Conservation (phyloP, 2,888 invertebrate species). For the Rugalucina vietnamica region DNA sequence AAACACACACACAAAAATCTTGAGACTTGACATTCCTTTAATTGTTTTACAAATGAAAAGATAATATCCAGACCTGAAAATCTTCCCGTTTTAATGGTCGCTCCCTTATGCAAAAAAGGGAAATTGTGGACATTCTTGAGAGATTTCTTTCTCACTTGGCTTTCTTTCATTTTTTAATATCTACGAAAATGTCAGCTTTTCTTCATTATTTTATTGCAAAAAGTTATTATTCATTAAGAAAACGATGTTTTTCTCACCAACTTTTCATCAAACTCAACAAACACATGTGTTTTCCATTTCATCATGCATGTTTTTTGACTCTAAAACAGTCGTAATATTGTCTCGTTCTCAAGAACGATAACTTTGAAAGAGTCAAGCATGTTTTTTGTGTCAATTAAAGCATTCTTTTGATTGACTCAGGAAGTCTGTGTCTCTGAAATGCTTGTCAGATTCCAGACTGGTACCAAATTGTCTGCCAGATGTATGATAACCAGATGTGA, state of each 20-base stretch:
- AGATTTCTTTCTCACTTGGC: too few relatives aligned
- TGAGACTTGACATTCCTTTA: too few relatives aligned
- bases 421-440: conserved; percentile 59
- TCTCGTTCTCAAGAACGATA: too few relatives aligned
- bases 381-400: conserved; percentile 65
- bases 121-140: too few relatives aligned
- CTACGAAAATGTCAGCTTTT: conserved; percentile 6
- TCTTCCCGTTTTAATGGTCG: too few relatives aligned
- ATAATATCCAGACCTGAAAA: too few relatives aligned
- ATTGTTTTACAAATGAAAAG: too few relatives aligned
- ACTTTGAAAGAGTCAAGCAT: too few relatives aligned
- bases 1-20: too few relatives aligned
- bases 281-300: conserved; percentile 65
- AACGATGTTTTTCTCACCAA: conserved; percentile 61
- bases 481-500: conserved; percentile 68
- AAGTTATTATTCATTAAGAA: neutral
- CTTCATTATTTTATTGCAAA: conserved; percentile 8
- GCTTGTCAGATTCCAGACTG: conserved; percentile 71
- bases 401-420: conserved; percentile 60
- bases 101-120: too few relatives aligned
- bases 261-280: conserved; percentile 57
- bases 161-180: too few relatives aligned
- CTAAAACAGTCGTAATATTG: conserved; percentile 62
- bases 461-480: conserved; percentile 72
- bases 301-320: too few relatives aligned